Base-by-base conservation (phyloP, 2,888 invertebrate genomes). In the Eueremaeus valkanovi region DNA sequence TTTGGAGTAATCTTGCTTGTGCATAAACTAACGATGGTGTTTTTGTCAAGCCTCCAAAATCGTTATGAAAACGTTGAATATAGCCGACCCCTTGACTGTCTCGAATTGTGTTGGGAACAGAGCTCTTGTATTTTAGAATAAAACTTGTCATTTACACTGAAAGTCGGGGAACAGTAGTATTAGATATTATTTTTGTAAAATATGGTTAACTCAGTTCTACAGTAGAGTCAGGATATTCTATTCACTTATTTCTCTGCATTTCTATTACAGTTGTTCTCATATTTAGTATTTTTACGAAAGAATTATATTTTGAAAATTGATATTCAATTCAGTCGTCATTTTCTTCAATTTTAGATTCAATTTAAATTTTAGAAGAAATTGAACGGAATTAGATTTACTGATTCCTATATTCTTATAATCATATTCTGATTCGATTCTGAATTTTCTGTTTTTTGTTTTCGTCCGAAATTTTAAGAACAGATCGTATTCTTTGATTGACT, bases 131-230 rank as follows among this genome's bases (percentile, higher is more conserved):
- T 11, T 45, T 18, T 11, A 18, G 27, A 31, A 33, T 8, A 31
- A 63, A 63, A 63, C 63, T 63, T 63, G 63, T 63, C 63, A 63
- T 63, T 63, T 63, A 18, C 63, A 63, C 63, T 63, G 63, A 3
- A 13, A 8, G 8, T 16, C 6, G 18, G 45, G 27, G 58, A 3
- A 58, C 8, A 58, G 11, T 27, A 58, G n/a, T n/a, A n/a, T n/a
- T n/a, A n/a, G n/a, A n/a, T n/a, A n/a, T n/a, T n/a, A n/a, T n/a
- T n/a, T n/a, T n/a, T n/a, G n/a, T n/a, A n/a, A n/a, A n/a, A n/a
- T n/a, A n/a, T n/a, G n/a, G n/a, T n/a, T n/a, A n/a, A n/a, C n/a
- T n/a, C n/a, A n/a, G n/a, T n/a, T n/a, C n/a, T n/a, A n/a, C n/a
- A n/a, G n/a, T n/a, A n/a, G n/a, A n/a, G n/a, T n/a, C n/a, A 24